A percentile compares a stretch with the other conserved stretches of the same genome.
Conservation (phyloP, 1,140 invertebrate species). For the Triops cancriformis region DNA sequence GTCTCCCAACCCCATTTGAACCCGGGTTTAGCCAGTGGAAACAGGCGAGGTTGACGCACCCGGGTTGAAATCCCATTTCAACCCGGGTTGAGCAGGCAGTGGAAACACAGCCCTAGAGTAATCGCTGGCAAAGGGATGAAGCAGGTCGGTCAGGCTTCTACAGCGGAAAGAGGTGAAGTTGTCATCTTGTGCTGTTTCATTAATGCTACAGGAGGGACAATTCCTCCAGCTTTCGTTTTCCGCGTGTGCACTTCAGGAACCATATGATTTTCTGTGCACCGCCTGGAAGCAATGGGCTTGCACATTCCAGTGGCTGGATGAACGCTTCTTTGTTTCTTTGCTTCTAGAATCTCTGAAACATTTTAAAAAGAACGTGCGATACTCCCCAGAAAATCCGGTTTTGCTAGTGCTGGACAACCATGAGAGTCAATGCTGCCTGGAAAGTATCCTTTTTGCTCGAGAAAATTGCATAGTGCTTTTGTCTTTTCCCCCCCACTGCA, state of each 20-base stretch:
- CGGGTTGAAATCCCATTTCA: too few relatives aligned
- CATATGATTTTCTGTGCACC: too few relatives aligned
- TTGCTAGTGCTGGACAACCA: constrained; percentile 31
- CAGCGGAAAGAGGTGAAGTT: constrained; percentile 38
- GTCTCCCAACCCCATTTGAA: too few relatives aligned
- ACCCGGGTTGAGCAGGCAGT: too few relatives aligned
- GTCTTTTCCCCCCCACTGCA: constrained; percentile 36
- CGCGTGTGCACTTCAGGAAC: constrained; percentile 37
- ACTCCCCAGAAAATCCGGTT: constrained; percentile 31
- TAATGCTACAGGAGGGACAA: constrained; percentile 37
- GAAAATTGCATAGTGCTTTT: constrained; percentile 51
- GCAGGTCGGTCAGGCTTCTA: constrained; percentile 39
- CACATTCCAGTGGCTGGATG: constrained; percentile 34
- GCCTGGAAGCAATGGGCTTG: constrained; percentile 31
- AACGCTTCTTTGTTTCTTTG: constrained; percentile 32
- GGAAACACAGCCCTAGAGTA: too few relatives aligned
- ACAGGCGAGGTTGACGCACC: too few relatives aligned
- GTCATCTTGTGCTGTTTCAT: constrained; percentile 38
- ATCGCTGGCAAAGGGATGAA: constrained; percentile 35
- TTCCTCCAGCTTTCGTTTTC: constrained; percentile 41
- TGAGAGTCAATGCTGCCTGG: constrained; percentile 30
- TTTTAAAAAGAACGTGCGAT: too few relatives aligned
- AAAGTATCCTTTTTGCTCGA: constrained; percentile 33
- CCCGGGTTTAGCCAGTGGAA: too few relatives aligned
- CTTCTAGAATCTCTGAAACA: constrained; percentile 30